Percentiles rank a stretch among this genome's conserved stretches.
Conservation (phyloP, 2,797 vertebrate genomes). For the Phataginus tricuspis region DNA sequence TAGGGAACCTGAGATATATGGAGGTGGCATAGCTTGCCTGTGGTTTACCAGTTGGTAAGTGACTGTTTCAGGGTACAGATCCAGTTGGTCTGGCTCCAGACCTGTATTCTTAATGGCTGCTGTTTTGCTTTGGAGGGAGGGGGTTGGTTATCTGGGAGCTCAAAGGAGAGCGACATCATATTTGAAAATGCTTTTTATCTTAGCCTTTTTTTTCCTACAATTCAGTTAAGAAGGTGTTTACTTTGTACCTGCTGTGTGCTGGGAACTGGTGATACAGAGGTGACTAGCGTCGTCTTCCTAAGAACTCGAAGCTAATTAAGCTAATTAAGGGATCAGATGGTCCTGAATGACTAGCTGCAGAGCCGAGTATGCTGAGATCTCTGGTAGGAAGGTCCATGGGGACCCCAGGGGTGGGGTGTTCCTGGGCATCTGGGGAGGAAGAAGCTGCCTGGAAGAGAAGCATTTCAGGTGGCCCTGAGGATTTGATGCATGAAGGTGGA, state of each 20-base stretch:
- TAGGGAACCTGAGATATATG: not conserved
- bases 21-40: too few relatives aligned
- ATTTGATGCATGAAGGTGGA: not conserved
- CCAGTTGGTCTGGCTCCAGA: not conserved
- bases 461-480: not conserved
- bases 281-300: not conserved
- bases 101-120: not conserved
- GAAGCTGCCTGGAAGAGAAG: not conserved
- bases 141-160: not conserved
- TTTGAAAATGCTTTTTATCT: not conserved
- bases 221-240: not conserved
- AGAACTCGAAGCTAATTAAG: not conserved
- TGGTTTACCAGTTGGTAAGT: rapidly evolving
- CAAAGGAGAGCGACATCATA: not conserved
- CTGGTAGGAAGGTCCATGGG: not conserved
- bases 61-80: not conserved
- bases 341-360: not conserved
- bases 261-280: not conserved
- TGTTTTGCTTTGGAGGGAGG: not conserved
- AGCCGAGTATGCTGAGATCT: not conserved
- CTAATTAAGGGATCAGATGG: not conserved
- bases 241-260: not conserved
- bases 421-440: not conserved
- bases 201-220: not conserved
- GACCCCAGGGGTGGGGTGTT: not conserved